A percentile compares a stretch with the other conserved stretches of the same genome.
Conservation (phyloP, 2,797 vertebrate species). For the Ctenosaura bakeri region DNA sequence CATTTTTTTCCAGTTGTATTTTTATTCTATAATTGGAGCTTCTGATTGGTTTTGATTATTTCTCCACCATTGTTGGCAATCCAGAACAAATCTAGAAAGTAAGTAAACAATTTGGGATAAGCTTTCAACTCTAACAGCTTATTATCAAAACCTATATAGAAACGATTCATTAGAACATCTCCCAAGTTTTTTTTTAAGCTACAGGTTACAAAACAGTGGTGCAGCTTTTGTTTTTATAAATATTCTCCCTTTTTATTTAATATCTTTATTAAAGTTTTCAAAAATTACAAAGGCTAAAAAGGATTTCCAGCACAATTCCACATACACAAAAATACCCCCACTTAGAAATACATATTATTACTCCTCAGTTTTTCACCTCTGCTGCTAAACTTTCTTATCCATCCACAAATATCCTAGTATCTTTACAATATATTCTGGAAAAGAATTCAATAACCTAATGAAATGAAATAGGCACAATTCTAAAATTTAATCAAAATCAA, state of each 20-base stretch:
- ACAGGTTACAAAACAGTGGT: background rate
- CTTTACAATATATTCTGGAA: too few relatives aligned
- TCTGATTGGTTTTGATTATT: background rate
- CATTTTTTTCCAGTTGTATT: background rate
- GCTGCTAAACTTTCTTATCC: too few relatives aligned
- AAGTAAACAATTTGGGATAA: background rate
- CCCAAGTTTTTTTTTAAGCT: background rate
- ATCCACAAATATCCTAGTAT: too few relatives aligned
- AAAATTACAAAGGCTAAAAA: too few relatives aligned
- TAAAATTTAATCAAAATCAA: too few relatives aligned
- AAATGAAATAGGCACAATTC: too few relatives aligned
- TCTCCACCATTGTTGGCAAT: background rate
- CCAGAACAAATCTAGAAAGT: background rate
- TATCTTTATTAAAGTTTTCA: too few relatives aligned
- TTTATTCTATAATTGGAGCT: background rate
- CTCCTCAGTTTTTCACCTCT: too few relatives aligned
- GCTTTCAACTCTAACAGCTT: background rate
- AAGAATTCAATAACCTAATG: too few relatives aligned
- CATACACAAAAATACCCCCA: too few relatives aligned
- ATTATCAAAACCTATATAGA: background rate
- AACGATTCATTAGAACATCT: background rate
- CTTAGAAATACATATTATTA: too few relatives aligned
- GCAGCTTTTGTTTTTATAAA: background rate
- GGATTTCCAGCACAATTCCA: too few relatives aligned
- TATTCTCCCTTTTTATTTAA: background rate